A percentile compares a stretch with the other conserved stretches of the same genome.
phyloP scores from a whole-genome alignment of 1,140 invertebrate genomes.

The Zaprionus lachaisei region DNA sequence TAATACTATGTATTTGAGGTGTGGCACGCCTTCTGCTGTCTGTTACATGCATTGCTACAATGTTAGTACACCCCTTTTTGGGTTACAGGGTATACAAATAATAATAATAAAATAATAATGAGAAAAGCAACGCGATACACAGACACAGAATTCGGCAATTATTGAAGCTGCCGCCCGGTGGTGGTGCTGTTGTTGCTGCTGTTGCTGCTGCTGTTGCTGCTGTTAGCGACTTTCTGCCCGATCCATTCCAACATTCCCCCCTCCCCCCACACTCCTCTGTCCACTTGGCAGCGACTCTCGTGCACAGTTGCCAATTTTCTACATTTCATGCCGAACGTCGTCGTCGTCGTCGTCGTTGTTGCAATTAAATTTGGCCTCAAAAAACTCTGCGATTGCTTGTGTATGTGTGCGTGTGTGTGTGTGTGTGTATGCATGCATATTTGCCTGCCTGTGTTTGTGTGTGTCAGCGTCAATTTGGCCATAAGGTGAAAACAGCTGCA shows the following conservation, averaged over 20 bases:
- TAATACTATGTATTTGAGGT: too few relatives aligned
- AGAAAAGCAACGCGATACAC: conserved; percentile 38
- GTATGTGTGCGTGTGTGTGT: conserved; percentile 1
- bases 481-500: conserved; percentile 53
- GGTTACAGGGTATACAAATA: conserved; percentile 1
- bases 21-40: too few relatives aligned
- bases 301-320: conserved; percentile 61
- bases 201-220: conserved; percentile 25
- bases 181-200: conserved; percentile 13
- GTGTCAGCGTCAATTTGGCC: conserved; percentile 35
- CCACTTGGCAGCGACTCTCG: conserved; percentile 36
- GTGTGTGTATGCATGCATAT: conserved; percentile 8
- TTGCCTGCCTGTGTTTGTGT: not conserved
- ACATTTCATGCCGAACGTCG: conserved; percentile 54
- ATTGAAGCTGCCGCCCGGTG: conserved; percentile 40
- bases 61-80: too few relatives aligned
- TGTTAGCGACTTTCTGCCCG: conserved; percentile 52
- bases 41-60: too few relatives aligned
- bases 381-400: conserved; percentile 37
- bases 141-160: conserved; percentile 64
- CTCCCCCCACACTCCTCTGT: not conserved
- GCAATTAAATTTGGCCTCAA: conserved; percentile 81
- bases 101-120: conserved; percentile 62
- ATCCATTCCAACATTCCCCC: conserved; percentile 20
- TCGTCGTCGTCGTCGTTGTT: conserved; percentile 35